phyloP scores from a whole-genome alignment of 2,888 invertebrate species.

The Leucophenga montana region DNA sequence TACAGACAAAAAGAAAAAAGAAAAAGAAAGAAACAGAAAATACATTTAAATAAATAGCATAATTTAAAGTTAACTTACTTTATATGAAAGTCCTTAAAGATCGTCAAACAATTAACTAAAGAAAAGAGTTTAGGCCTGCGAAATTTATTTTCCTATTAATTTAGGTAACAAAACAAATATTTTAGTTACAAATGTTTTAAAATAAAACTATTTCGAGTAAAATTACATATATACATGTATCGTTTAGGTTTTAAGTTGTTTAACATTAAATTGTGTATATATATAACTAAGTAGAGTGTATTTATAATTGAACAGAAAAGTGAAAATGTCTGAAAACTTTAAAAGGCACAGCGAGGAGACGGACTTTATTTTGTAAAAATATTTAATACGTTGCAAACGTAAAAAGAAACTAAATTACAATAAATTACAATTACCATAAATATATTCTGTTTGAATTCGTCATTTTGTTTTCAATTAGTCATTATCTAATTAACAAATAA shows the following conservation, averaged over 20 bases:
- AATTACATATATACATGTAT: conserved; percentile 19
- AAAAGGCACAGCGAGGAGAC: too few relatives aligned
- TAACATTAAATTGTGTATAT: conserved; percentile 61
- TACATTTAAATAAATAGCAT: conserved; percentile 43
- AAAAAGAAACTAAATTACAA: conserved; percentile 7
- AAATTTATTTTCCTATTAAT: conserved; percentile 63
- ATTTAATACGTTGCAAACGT: background rate
- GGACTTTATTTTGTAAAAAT: too few relatives aligned
- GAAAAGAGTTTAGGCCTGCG: conserved; percentile 55
- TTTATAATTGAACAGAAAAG: background rate
- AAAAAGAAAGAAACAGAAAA: too few relatives aligned
- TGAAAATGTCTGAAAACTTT: background rate
- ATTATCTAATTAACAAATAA: too few relatives aligned
- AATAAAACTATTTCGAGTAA: background rate
- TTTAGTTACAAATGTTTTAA: conserved; percentile 1
- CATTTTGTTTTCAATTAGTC: too few relatives aligned
- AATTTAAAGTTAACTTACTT: conserved; percentile 34
- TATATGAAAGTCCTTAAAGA: too few relatives aligned
- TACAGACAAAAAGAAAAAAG: conserved; percentile 41
- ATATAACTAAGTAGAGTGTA: conserved; percentile 33
- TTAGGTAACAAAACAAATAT: conserved; percentile 46
- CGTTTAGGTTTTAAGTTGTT: conserved; percentile 45
- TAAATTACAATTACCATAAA: background rate
- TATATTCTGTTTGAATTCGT: too few relatives aligned
- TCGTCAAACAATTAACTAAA: background rate